A percentile compares a stretch with the other conserved stretches of the same genome.
phyloP scores from a whole-genome alignment of 53 echinoderm and acorn worm species.

The Zoroaster sp. region DNA sequence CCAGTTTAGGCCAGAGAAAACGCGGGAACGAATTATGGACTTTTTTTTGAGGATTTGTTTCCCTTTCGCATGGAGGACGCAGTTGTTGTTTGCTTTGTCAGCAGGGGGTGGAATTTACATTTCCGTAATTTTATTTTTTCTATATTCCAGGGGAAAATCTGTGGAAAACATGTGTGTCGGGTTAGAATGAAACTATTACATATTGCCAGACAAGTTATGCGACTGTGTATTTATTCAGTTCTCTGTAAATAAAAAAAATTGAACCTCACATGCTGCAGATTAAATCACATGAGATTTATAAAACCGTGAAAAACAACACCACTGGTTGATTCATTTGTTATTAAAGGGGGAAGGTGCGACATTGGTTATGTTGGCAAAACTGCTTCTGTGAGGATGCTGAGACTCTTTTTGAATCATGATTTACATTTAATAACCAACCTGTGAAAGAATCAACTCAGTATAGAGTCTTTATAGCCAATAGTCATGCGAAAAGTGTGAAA shows the following conservation, averaged over 20 bases:
- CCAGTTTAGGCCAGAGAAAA: background rate
- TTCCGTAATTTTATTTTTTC: slow-evolving; percentile 25
- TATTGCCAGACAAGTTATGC: background rate
- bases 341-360: too few species aligned
- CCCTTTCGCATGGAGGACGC: slow-evolving; percentile 4
- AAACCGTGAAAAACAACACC: too few species aligned
- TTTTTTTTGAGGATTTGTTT: background rate
- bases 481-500: too few species aligned
- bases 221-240: background rate
- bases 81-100: slow-evolving; percentile 41
- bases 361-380: too few species aligned
- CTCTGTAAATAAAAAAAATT: background rate
- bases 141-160: background rate
- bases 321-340: too few species aligned
- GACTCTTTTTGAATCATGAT: too few species aligned
- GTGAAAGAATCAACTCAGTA: too few species aligned
- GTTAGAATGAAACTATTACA: background rate
- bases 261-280: background rate
- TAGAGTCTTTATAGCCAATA: too few species aligned
- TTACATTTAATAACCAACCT: too few species aligned
- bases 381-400: too few species aligned
- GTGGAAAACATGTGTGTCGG: background rate
- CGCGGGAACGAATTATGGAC: slow-evolving; percentile 22
- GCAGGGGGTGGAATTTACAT: slow-evolving; percentile 51
- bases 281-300: too few species aligned